Percentiles rank a stretch among this genome's conserved stretches.
These are phyloP conservation scores for Radopholus similis DNA, from an alignment of 1,140 invertebrate genomes.

Conservation along the genomic window DNA sequence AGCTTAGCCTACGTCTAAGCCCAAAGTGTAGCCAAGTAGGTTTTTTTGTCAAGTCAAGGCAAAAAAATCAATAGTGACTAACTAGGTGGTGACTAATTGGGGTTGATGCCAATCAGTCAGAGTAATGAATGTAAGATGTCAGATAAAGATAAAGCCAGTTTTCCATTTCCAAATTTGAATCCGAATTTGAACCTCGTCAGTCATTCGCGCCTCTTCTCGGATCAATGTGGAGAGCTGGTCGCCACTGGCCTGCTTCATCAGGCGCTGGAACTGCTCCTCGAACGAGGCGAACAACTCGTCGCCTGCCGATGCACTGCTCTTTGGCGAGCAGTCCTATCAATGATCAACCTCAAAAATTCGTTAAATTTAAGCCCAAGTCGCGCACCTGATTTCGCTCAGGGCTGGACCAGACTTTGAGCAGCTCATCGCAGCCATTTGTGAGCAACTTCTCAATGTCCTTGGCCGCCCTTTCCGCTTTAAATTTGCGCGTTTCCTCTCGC, in stretches of 20 bases:
- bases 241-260: neutral
- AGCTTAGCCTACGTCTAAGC: too few species aligned
- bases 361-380: neutral
- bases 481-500: neutral
- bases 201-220: neutral
- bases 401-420: neutral
- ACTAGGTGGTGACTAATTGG: too few species aligned
- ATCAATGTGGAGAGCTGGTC: neutral
- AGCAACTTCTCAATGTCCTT: neutral
- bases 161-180: neutral
- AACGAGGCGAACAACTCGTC: too few species aligned
- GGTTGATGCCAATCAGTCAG: too few species aligned
- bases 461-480: neutral
- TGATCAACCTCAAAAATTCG: neutral
- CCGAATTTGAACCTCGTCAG: neutral
- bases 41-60: too few species aligned
- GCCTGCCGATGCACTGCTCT: neutral
- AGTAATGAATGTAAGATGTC: too few species aligned
- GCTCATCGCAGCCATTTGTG: neutral
- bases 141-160: too few species aligned
- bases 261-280: neutral
- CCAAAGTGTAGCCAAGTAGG: too few species aligned
- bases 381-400: neutral
- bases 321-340: neutral
- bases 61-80: too few species aligned